Conservation (phyloP, 2,888 invertebrate species). For the Erebia aethiops region DNA sequence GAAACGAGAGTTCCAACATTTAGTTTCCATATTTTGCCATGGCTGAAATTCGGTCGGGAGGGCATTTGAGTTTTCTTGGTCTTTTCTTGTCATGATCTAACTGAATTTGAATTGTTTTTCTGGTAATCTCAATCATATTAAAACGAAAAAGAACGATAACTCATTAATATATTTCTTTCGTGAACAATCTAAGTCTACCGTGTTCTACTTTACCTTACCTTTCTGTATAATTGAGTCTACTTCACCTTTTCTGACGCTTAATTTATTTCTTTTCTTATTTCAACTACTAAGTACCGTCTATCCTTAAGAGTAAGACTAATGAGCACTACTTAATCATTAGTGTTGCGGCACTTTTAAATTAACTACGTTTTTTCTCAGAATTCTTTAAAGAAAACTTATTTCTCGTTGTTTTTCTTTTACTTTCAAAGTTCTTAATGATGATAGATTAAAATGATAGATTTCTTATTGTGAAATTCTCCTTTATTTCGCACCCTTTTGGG, state of each 20-base stretch:
- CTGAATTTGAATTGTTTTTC: background rate
- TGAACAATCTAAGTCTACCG: background rate
- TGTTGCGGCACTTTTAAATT: slow-evolving; percentile 1
- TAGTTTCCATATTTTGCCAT: no score
- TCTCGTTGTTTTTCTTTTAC: background rate
- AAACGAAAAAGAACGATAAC: no score
- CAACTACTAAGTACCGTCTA: background rate
- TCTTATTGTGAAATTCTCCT: no score
- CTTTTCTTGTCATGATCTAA: no score
- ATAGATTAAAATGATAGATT: no score
- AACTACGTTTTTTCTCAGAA: background rate
- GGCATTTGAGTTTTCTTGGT: no score
- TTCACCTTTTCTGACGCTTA: background rate
- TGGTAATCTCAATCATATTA: background rate
- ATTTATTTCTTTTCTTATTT: slow-evolving; percentile 12
- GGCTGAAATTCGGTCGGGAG: no score
- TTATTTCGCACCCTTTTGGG: no score
- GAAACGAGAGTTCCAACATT: no score
- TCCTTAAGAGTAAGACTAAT: slow-evolving; percentile 16
- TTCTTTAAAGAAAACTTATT: background rate
- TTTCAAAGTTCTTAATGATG: background rate
- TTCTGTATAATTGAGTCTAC: background rate
- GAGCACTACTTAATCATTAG: slow-evolving; percentile 16
- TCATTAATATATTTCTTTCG: background rate
- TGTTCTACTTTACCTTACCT: background rate